Evolutionary conservation across 1,140 invertebrate species (phyloP), one percentile per base, ranked within the genome.

Genomic region (Bactericera cockerelli): DNA sequence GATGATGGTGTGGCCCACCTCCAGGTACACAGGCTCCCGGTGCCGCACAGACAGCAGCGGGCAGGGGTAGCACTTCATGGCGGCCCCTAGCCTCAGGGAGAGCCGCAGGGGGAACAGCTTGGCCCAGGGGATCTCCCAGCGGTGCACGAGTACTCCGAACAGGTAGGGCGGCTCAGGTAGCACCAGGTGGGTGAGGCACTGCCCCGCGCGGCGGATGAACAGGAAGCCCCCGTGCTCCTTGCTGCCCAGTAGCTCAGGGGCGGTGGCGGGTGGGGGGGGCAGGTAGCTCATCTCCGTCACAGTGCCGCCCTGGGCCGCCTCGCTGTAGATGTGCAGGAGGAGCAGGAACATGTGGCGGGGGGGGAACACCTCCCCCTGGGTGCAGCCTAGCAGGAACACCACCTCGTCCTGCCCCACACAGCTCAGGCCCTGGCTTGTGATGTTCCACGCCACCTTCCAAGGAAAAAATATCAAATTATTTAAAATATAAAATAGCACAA

Each of bases 1-100:
- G 74, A 93, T 90, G 54, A 93, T 89, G 8, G 89, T 93, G 65
- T 92, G 87, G 11, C 89, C 89, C 59, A 93, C 87, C 74, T 93
- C 88, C 53, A 80, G 86, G 70, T 87, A 93, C 1, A 91, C 84
- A 0, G 89, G 81, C 59, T 88, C 84, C 14, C 90, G 70, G 67
- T 83, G 78, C 19, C 86, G 75, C 21, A 86, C 79, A n/a, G 87
- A 89, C 24, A 92, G 81, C 25, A 93, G 70, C 0, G 89, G 86
- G 69, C 85, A 87, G 1, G 90, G 90, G 74, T 93, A 93, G 69
- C 89, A 91, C 62, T 87, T 78, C 73, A 85, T 89, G 71, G 92
- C 86, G 1, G 88, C 87, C 4, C 89, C 90, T 22, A 93, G 71
- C 56, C 89, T 77, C 38, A 93, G 70, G 60, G 91, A 76, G 13